A percentile compares a stretch with the other conserved stretches of the same genome.
These are phyloP conservation scores for Oceanites oceanicus DNA, from an alignment of 2,113 vertebrate species.

Conservation along the genomic window DNA sequence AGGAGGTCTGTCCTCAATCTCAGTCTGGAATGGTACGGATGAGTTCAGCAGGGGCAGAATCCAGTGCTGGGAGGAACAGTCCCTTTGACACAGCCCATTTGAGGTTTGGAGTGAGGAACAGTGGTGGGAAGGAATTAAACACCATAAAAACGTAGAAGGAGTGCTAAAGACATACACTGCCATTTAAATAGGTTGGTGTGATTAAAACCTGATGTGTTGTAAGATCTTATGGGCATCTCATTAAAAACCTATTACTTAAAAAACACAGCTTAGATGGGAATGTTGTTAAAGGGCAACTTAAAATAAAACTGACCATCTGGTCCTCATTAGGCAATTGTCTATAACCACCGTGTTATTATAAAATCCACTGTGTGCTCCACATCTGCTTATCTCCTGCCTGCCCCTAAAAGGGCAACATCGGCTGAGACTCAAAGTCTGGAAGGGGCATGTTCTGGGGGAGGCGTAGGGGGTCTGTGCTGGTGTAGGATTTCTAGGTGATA, in stretches of 20 bases:
- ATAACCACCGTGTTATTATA: constrained; percentile 64
- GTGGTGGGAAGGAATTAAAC: constrained; percentile 35
- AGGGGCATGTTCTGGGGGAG: background rate
- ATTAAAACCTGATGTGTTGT: constrained; percentile 55
- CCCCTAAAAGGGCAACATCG: constrained; percentile 19
- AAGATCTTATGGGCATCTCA: constrained; percentile 55
- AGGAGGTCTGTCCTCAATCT: background rate
- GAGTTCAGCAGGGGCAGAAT: background rate
- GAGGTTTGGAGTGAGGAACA: background rate
- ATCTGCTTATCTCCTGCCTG: constrained; percentile 68
- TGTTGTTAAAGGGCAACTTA: constrained; percentile 67
- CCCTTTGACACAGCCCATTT: constrained; percentile 11
- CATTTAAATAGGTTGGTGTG: constrained; percentile 8
- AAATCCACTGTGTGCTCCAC: constrained; percentile 57
- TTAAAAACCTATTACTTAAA: constrained; percentile 65
- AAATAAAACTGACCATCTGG: constrained; percentile 72
- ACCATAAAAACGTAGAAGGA: constrained; percentile 10
- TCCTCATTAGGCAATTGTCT: constrained; percentile 70
- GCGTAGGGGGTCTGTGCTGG: background rate
- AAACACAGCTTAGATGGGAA: constrained; percentile 59
- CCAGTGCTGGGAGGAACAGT: background rate
- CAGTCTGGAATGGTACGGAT: background rate
- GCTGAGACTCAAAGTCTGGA: background rate
- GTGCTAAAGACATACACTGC: constrained; percentile 14
- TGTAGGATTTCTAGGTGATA: constrained; percentile 5